Evolutionary conservation across 2,888 invertebrate genomes (phyloP), one percentile per base, ranked within the genome.

Genomic region (Lasiommata megera): DNA sequence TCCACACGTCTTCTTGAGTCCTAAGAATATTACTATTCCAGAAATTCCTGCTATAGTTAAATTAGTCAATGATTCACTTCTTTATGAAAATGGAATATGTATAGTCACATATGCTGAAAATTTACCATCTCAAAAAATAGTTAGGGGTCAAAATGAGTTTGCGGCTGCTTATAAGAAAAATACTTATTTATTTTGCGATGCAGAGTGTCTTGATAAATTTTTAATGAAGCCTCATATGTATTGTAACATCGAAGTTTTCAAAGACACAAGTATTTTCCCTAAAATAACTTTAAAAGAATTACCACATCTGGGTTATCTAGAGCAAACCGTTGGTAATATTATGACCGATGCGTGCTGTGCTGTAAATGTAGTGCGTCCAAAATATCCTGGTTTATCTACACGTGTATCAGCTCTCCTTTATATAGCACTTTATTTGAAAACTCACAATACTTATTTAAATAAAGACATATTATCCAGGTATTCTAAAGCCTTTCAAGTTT

Each of bases 51-150:
- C 85, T 53, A 73, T 86, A 47, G 74, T 91, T 0, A 79, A 84
- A 56, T 80, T 79, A 11, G 74, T 92, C 23, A 80, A 87, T 69
- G 60, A 67, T n/a, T 66, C 67, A 17, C 76, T 80, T 52, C 73
- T 92, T 31, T 89, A 90, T 62, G 91, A 91, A 74, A 79, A 89
- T 59, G 94, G 94, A 0, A 75, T 88, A 58, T 94, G 94, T 70
- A 82, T 93, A 23, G 93, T 94, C 0, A 93, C 93, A 28, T 94
- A 93, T 67, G 89, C 91, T 46, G 88, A 92, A 62, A 85, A 89
- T 66, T 75, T 92, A 57, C 92, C 93, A 2, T 67, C 80, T 1
- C 88, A 91, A 63, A 79, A 74, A 52, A 69, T 92, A 17, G 67
- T 77, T 28, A 76, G 74, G 40, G 94, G 94, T 0, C 73, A 66